Evolutionary conservation across 2,888 invertebrate genomes (phyloP), one percentile per base, ranked within the genome.

Genomic region (Lasioglossum lativentre): DNA sequence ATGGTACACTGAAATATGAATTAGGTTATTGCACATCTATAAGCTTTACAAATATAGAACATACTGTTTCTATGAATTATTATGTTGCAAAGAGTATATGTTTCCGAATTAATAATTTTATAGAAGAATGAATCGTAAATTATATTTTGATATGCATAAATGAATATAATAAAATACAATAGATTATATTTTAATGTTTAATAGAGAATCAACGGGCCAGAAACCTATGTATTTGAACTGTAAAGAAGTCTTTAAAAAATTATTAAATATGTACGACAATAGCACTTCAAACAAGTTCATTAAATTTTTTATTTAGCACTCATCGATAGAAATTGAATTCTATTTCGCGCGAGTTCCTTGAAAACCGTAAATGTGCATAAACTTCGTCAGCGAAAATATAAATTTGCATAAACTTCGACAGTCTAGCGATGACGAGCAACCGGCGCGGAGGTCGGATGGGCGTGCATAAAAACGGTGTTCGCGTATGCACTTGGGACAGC

Each of bases 401-500:
- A 68, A 68, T 38, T 63, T 63, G 63, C 63, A 63, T 63, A 63
- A 63, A 63, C 63, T 63, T 68, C 27, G 19, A 10, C 19, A 12
- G 27, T 27, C 38, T 27, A n/a, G 40, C 23, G 45, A 47, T 16
- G 34, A 47, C 27, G n/a, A 68, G 38, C 66, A 30, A 66, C 34
- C 66, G 23, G 30, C 34, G 23, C 34, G 23, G 34, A 66, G 34
- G 34, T 3, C 30, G 30, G 16, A 0, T 16, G 30, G 30, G 34
- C 23, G 19, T 30, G 63, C 63, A 38, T 68, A 38, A 68, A 68
- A 68, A 68, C 38, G 38, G 19, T 38, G 19, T 38, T 38, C 68
- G 68, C 68, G 68, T 38, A 27, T 19, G 30, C 40, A 70, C 40
- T 40, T 40, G 38, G 70, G 70, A 70, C 40, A 38, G 40, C 40